Conservation (phyloP, 2,888 invertebrate genomes). For the Oligia fasciuncula region DNA sequence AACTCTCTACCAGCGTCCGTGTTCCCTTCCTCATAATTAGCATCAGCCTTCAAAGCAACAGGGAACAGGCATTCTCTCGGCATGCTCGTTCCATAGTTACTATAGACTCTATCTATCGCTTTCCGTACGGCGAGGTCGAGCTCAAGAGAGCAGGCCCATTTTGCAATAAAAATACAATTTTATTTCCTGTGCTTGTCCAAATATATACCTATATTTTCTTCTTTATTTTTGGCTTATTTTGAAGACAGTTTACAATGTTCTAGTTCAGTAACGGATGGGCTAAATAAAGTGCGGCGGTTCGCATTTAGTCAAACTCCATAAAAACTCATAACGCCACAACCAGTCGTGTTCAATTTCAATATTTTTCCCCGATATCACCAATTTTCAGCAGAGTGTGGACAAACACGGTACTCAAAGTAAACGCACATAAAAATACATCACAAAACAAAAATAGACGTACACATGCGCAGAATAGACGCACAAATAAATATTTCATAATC, state of each 20-base stretch:
- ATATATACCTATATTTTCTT: neutral
- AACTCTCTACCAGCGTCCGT: neutral
- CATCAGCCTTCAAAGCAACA: neutral
- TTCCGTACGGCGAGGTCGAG: neutral
- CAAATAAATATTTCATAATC: slow-evolving; percentile 27
- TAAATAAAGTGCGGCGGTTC: neutral
- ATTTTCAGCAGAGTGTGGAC: neutral
- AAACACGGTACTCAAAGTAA: slow-evolving; percentile 17
- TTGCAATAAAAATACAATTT: neutral
- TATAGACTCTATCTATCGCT: neutral
- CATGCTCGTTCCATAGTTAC: neutral
- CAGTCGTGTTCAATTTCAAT: slow-evolving; percentile 7
- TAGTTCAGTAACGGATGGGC: neutral
- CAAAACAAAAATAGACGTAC: slow-evolving; percentile 12
- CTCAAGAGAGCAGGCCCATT: neutral
- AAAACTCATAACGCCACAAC: neutral
- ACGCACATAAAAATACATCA: slow-evolving; percentile 1
- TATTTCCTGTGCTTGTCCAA: neutral
- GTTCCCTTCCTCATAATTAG: neutral
- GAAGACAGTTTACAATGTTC: neutral
- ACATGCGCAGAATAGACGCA: slow-evolving; percentile 1
- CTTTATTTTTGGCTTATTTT: neutral
- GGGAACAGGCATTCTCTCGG: neutral
- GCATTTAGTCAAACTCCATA: neutral
- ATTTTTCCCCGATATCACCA: slow-evolving; percentile 3